Base-by-base conservation (phyloP, 2,113 vertebrate genomes). In the Camelus bactrianus region DNA sequence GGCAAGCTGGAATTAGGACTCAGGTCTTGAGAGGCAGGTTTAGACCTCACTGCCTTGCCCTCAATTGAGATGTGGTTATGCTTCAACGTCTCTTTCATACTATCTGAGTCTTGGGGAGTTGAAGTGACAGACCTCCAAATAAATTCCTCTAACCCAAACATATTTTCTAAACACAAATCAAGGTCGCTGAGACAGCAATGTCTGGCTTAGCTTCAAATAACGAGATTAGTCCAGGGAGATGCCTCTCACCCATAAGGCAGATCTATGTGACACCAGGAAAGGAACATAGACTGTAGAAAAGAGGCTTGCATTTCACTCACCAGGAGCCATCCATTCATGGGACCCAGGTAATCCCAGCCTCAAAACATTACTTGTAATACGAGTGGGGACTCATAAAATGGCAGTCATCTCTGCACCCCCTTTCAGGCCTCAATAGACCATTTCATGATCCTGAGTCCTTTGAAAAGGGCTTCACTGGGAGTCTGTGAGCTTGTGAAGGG, bases 151-250 rank as follows among this genome's bases (percentile, higher is more conserved):
- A 42, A 56, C 46, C 38, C 26, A 81, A 65, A 5, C 56, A 58
- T 89, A 7, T n/a, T 48, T 89, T 20, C 77, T 72, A 77, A 83
- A 79, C 30, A 42, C 32, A 73, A 67, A 89, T 77, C 8, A 76
- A 76, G 30, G 4, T 30, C 75, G 10, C 16, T 77, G 0, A 46
- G 52, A 52, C 28, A 92, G 35, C n/a, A 48, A 60, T 46, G 26
- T 64, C 38, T 67, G 48, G 30, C n/a, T 89, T 84, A 72, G 4
- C 28, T 91, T 95, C 48, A 92, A 64, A 80, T 48, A 77, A 54
- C 22, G 70, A 92, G 32, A 72, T 70, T 86, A 50, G 42, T 8
- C 24, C 35, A 64, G 60, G 46, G 50, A 93, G 91, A 50, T 54
- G 7, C 3, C 19, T 52, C 14, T 81, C 19, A 48, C 30, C 3